Evolutionary conservation across 2,888 invertebrate genomes (phyloP).

Genomic region (Minunthozetes semirufus): DNA sequence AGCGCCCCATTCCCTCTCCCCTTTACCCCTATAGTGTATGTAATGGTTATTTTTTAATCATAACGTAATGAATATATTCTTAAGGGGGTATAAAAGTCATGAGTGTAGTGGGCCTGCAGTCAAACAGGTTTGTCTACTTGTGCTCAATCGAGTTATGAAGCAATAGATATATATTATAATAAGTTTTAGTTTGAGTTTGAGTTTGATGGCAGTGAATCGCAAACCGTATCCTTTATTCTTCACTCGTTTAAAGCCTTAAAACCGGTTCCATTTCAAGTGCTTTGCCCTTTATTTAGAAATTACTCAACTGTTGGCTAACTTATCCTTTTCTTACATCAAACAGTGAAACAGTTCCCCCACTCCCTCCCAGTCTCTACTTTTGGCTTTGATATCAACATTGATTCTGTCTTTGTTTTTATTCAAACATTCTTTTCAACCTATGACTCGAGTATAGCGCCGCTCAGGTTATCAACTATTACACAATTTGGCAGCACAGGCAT

Average conservation of each 20-base stretch:
- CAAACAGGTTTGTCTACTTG: slow-evolving; percentile 27
- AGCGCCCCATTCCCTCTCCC: slow-evolving; percentile 19
- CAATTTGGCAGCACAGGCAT: not conserved
- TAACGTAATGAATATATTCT: not conserved
- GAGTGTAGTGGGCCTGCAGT: slow-evolving; percentile 30
- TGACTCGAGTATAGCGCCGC: no score
- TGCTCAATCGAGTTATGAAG: not conserved
- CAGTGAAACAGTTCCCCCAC: not conserved
- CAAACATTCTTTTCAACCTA: not conserved
- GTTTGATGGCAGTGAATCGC: not conserved
- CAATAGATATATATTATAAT: not conserved
- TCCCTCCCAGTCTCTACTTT: not conserved
- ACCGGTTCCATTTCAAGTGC: slow-evolving; percentile 21
- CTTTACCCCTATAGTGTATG: slow-evolving; percentile 18
- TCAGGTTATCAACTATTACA: no score
- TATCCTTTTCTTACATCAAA: slow-evolving; percentile 25
- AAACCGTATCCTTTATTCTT: slow-evolving; percentile 25
- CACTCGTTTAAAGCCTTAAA: slow-evolving; percentile 11
- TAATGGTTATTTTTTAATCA: slow-evolving; percentile 4
- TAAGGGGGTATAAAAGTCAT: slow-evolving; percentile 30
- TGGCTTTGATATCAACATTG: no score
- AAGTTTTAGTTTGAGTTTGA: not conserved
- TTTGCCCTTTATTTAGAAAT: slow-evolving; percentile 23
- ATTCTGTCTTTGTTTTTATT: not conserved
- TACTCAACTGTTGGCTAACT: slow-evolving; percentile 22